phyloP scores from a whole-genome alignment of 2,888 invertebrate genomes.

The Caenorhabditis afra region DNA sequence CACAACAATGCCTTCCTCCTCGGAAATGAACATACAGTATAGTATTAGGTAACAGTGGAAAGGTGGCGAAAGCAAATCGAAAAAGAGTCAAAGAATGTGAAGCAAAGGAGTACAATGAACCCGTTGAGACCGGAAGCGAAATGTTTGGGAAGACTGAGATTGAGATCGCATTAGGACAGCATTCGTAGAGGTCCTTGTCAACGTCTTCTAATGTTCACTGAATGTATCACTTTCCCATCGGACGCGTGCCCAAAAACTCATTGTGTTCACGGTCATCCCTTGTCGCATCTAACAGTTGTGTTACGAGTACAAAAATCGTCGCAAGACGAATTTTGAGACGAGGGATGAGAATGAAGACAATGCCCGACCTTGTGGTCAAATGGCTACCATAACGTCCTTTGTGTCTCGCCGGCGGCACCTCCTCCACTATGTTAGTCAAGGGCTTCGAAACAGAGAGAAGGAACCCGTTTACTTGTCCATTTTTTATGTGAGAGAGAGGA shows the following conservation, averaged over 20 bases:
- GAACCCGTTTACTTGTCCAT: conserved; percentile 59
- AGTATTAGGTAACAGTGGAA: conserved; percentile 11
- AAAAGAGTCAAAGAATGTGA: neutral
- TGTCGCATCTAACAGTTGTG: conserved; percentile 29
- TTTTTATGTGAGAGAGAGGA: conserved; percentile 50
- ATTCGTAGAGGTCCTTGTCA: conserved; percentile 2
- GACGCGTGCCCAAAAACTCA: conserved; percentile 22
- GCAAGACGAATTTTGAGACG: conserved; percentile 26
- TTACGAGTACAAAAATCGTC: conserved; percentile 44
- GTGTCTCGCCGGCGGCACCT: conserved; percentile 52
- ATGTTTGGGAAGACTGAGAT: neutral
- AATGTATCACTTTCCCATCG: conserved; percentile 21
- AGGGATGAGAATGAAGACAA: conserved; percentile 48
- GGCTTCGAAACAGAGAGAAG: conserved; percentile 39
- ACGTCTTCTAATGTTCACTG: conserved; percentile 12
- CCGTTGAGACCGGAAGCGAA: conserved; percentile 4
- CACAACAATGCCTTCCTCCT: conserved; percentile 2
- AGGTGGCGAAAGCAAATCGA: neutral
- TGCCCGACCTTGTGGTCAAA: conserved; percentile 60
- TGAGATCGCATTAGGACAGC: neutral
- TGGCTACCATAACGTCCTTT: conserved; percentile 59
- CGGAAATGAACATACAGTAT: conserved; percentile 15
- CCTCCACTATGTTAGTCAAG: conserved; percentile 38
- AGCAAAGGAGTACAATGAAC: conserved; percentile 32
- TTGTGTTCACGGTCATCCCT: conserved; percentile 52